These are phyloP conservation scores for Lithodes maja DNA, from an alignment of 2,888 invertebrate species.

Conservation along the genomic window DNA sequence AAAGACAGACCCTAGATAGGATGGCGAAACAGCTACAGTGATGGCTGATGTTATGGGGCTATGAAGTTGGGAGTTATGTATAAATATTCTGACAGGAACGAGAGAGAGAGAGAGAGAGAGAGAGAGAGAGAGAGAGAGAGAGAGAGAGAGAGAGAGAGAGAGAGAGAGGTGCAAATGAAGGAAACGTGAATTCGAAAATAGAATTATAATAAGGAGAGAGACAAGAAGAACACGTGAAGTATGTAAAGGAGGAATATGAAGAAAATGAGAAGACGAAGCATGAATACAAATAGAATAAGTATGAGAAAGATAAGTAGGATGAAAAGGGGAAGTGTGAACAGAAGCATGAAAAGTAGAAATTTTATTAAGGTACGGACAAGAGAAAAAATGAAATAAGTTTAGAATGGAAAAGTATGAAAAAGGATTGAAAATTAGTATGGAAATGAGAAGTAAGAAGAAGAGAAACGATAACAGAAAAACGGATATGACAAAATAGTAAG, in stretches of 20 bases:
- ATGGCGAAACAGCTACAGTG: too few species aligned
- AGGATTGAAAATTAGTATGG: neutral
- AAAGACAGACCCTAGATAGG: too few species aligned
- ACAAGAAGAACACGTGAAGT: neutral
- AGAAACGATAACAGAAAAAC: neutral
- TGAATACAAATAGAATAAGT: neutral
- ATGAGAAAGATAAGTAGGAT: neutral
- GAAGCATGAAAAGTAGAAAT: neutral
- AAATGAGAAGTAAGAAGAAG: neutral
- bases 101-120: conserved; percentile 22
- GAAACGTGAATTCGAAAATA: neutral
- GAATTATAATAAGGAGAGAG: neutral
- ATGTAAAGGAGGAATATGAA: neutral
- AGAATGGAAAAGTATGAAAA: neutral
- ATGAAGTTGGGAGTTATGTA: too few species aligned
- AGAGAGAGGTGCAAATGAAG: neutral
- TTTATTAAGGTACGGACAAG: too few species aligned
- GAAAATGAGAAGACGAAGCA: neutral
- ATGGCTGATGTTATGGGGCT: too few species aligned
- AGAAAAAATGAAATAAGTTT: too few species aligned
- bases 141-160: conserved; percentile 34
- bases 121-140: conserved; percentile 12
- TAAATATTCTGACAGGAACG: neutral
- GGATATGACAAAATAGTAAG: neutral
- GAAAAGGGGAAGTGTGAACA: neutral